Evolutionary conservation across 2,888 invertebrate species (phyloP).

Genomic region (Hipparchia sbordonii): DNA sequence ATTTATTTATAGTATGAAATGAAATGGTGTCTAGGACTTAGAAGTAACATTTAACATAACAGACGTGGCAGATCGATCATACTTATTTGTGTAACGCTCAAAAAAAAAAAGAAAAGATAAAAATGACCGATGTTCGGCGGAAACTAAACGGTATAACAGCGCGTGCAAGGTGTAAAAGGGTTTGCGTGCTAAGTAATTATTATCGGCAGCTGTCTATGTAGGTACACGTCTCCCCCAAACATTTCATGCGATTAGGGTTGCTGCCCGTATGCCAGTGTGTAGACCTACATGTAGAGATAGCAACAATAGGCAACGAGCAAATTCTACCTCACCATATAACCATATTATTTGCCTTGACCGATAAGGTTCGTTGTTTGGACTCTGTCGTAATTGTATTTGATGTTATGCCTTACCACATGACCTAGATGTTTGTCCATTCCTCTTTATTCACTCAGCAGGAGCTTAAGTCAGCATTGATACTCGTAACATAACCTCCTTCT

Average conservation of each 20-base stretch:
- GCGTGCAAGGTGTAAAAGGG: conserved; percentile 78
- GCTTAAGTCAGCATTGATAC: too few species aligned
- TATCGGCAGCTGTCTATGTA: conserved; percentile 71
- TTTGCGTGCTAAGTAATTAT: conserved; percentile 75
- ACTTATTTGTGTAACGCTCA: conserved; percentile 16
- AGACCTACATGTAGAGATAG: background rate
- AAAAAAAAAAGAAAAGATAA: conserved; percentile 30
- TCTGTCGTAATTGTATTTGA: too few species aligned
- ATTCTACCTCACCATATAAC: background rate
- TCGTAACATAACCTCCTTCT: too few species aligned
- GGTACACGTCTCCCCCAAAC: conserved; percentile 68
- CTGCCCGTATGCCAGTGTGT: background rate
- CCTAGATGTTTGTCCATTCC: too few species aligned
- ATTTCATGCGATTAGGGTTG: conserved; percentile 50
- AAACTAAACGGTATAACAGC: conserved; percentile 40
- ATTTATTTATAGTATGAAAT: background rate
- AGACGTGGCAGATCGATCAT: conserved; percentile 22
- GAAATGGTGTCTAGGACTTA: background rate
- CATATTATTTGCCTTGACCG: conserved; percentile 1
- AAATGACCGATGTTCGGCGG: conserved; percentile 32
- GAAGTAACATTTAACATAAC: conserved; percentile 5
- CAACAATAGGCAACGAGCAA: background rate
- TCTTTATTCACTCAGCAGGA: too few species aligned
- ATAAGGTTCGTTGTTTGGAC: background rate
- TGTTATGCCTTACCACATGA: too few species aligned